These are phyloP conservation scores for Xestia xanthographa DNA, from an alignment of 2,888 invertebrate genomes.

Conservation along the genomic window DNA sequence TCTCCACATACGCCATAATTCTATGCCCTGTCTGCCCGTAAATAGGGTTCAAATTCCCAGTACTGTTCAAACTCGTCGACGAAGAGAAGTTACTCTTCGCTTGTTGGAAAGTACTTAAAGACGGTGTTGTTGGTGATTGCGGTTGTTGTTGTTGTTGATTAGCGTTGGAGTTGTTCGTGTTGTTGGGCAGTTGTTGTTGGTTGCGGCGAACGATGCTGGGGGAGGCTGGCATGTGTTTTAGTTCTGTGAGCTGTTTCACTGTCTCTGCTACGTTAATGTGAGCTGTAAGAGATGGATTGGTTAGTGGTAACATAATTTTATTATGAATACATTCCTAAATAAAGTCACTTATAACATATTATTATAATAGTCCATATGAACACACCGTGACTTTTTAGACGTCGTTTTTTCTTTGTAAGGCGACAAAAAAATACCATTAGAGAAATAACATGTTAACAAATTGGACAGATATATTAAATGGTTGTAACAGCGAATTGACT, in stretches of 20 bases:
- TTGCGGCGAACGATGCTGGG: constrained; percentile 93
- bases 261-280: constrained; percentile 95
- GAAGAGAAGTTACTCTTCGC: constrained; percentile 84
- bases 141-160: constrained; percentile 56
- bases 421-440: too few relatives aligned
- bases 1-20: constrained; percentile 84
- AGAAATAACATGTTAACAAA: too few relatives aligned
- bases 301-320: too few relatives aligned
- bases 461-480: too few relatives aligned
- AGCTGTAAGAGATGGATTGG: constrained; percentile 66
- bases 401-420: too few relatives aligned
- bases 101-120: constrained; percentile 85
- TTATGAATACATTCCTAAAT: too few relatives aligned
- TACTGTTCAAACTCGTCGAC: constrained; percentile 80
- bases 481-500: too few relatives aligned
- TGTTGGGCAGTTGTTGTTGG: constrained; percentile 80
- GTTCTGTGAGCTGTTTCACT: constrained; percentile 95
- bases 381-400: too few relatives aligned
- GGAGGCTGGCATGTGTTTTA: constrained; percentile 96
- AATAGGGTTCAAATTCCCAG: constrained; percentile 87
- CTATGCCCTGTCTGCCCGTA: constrained; percentile 87
- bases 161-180: constrained; percentile 66
- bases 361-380: too few relatives aligned
- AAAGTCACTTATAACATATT: too few relatives aligned
- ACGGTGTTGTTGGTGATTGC: constrained; percentile 72